Percentiles rank a stretch among this genome's conserved stretches.
phyloP scores from a whole-genome alignment of 2,888 invertebrate genomes.

The Tetrapedia diversipes region DNA sequence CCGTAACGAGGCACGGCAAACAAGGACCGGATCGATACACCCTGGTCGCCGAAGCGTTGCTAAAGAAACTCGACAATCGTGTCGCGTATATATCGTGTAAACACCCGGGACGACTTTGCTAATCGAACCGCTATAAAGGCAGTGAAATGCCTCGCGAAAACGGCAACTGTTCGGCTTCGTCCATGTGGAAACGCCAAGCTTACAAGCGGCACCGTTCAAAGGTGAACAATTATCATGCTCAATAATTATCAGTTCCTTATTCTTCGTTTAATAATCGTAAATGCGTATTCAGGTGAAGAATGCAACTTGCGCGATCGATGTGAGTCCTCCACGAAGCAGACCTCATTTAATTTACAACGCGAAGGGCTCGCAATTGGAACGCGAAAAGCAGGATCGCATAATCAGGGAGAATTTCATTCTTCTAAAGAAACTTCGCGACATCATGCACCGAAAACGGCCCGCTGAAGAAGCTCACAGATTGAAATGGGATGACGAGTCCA shows the following conservation, averaged over 20 bases:
- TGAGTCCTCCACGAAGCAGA: slow-evolving; percentile 74
- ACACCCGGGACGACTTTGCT: slow-evolving; percentile 37
- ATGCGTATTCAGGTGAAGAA: slow-evolving; percentile 71
- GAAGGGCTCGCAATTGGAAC: slow-evolving; percentile 77
- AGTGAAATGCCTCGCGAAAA: slow-evolving; percentile 46
- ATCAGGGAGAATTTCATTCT: slow-evolving; percentile 79
- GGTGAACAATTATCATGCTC: slow-evolving; percentile 70
- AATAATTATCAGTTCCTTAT: neutral
- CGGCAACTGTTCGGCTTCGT: slow-evolving; percentile 36
- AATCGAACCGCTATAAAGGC: slow-evolving; percentile 3
- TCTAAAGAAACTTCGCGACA: slow-evolving; percentile 75
- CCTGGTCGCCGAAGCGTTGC: slow-evolving; percentile 54
- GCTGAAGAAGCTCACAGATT: slow-evolving; percentile 66
- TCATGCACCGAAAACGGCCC: slow-evolving; percentile 75
- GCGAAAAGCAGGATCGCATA: slow-evolving; percentile 77
- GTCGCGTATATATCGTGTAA: slow-evolving; percentile 58
- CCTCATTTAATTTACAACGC: slow-evolving; percentile 77
- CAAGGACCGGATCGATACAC: slow-evolving; percentile 54
- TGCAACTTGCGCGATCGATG: slow-evolving; percentile 76
- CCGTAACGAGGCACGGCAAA: neutral
- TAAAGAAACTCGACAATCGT: slow-evolving; percentile 58
- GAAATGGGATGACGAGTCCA: slow-evolving; percentile 70
- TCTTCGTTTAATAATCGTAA: neutral
- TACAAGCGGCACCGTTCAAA: slow-evolving; percentile 76
- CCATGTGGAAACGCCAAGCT: slow-evolving; percentile 68